Percentiles rank a stretch among this genome's conserved stretches.
phyloP scores from a whole-genome alignment of 2,888 invertebrate species.

The Branchinecta sandiegonensis region DNA sequence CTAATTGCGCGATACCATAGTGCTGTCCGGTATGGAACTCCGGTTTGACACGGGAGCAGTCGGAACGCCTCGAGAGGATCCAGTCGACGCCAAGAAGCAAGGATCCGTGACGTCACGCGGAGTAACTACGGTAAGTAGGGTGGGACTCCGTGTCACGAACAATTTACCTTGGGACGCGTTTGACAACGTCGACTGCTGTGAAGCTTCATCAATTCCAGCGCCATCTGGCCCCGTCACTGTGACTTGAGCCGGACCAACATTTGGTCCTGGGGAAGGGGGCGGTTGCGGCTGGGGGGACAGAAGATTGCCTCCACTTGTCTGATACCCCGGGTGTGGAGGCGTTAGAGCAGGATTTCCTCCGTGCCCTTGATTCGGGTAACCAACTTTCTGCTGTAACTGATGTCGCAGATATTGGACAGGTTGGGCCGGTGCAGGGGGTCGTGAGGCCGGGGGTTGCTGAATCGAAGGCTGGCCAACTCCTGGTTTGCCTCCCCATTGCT shows the following conservation, averaged over 20 bases:
- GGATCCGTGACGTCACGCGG: too few relatives aligned
- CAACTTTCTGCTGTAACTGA: slow-evolving; percentile 37
- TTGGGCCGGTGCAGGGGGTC: slow-evolving; percentile 39
- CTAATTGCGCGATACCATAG: too few relatives aligned
- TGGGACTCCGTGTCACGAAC: too few relatives aligned
- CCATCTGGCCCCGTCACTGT: slow-evolving; percentile 84
- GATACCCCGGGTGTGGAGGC: slow-evolving; percentile 20
- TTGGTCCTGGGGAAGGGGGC: background rate
- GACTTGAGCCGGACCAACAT: slow-evolving; percentile 33
- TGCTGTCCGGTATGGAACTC: too few relatives aligned
- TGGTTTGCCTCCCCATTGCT: background rate
- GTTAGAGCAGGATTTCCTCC: slow-evolving; percentile 25
- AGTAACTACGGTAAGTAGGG: too few relatives aligned
- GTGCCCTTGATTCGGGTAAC: slow-evolving; percentile 27
- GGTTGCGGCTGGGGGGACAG: slow-evolving; percentile 4
- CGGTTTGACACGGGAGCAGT: too few relatives aligned
- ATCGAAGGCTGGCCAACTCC: slow-evolving; percentile 13
- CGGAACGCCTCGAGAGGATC: too few relatives aligned
- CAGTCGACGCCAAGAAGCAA: too few relatives aligned
- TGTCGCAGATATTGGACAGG: slow-evolving; percentile 49
- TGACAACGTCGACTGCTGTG: slow-evolving; percentile 80
- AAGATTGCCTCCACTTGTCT: slow-evolving; percentile 15
- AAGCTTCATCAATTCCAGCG: slow-evolving; percentile 71
- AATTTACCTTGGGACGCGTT: slow-evolving; percentile 76
- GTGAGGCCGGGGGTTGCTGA: slow-evolving; percentile 26